Evolutionary conservation across 2,113 vertebrate species (phyloP), one percentile per base, ranked within the genome.

Genomic region (Alethe castanea): DNA sequence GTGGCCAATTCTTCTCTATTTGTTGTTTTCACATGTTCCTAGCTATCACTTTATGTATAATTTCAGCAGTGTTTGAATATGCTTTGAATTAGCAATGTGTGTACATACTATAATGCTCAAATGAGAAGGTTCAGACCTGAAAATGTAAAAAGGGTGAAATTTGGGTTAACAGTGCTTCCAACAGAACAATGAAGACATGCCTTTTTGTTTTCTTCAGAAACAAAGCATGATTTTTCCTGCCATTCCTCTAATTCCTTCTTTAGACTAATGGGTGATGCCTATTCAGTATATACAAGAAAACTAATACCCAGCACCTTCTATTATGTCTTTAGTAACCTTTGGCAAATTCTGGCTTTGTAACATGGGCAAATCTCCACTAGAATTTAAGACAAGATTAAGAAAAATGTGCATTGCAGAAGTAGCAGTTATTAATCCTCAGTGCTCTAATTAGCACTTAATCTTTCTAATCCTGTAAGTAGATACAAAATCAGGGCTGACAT

Each of bases 381-480:
- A 90, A 90, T 96, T 92, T 93, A 96, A 85, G 59, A 40, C 50
- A 85, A 89, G 81, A 91, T 92, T 94, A 95, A 91, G 81, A 95
- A 95, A 95, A 97, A 89, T 23, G 78, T 95, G 93, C 71, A 62
- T 82, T 77, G 54, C 56, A 88, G 77, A 89, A 94, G 83, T 86
- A 92, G 70, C 52, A 89, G 78, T 93, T 93, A 80, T 89, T 95
- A 94, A 92, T 82, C 90, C 62, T 44, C 59, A 59, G 35, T 73
- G 35, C 54, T 82, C 87, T 90, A 95, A 95, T 95, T 96, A 95
- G 74, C 74, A 77, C 66, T 82, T 95, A 85, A 82, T 90, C 87
- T 93, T 92, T 94, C 92, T 95, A 95, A 90, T 95, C 94, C 87
- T 87, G 25, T 95, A 94, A 96, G 89, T 62, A 92, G 84, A 72